Conservation (phyloP, 2,797 vertebrate genomes). For the Epinephelus coioides region DNA sequence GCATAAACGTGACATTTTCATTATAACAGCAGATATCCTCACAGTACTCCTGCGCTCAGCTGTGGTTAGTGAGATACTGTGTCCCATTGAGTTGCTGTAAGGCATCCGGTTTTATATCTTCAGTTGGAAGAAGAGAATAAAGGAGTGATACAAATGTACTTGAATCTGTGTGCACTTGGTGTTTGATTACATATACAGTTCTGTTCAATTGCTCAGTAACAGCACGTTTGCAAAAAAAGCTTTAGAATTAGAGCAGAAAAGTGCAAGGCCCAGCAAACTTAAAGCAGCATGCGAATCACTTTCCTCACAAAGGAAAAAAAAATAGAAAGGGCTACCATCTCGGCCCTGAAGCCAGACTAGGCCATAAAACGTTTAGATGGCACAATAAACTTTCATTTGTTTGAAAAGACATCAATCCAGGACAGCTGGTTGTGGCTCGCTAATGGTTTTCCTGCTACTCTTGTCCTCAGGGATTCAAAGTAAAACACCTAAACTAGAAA, state of each 20-base stretch:
- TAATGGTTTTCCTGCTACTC: constrained; percentile 7
- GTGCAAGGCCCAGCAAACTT: background rate
- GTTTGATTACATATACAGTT: background rate
- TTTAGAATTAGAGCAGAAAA: background rate
- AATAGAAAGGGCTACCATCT: background rate
- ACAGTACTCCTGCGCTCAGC: background rate
- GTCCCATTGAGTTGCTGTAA: background rate
- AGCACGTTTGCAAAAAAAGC: background rate
- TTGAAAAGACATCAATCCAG: background rate
- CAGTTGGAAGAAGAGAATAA: background rate
- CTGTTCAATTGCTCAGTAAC: background rate
- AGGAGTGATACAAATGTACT: background rate
- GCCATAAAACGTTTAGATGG: constrained; percentile 12
- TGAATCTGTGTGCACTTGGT: background rate
- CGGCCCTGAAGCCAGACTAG: background rate
- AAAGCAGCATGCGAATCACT: background rate
- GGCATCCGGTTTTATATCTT: background rate
- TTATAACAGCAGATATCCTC: background rate
- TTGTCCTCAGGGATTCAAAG: constrained; percentile 28
- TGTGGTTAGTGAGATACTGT: background rate
- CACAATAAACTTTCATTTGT: constrained; percentile 26
- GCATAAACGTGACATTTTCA: background rate
- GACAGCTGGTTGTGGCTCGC: background rate
- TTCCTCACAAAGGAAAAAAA: background rate
- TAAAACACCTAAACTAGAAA: constrained; percentile 13